Conservation (phyloP, 1,140 invertebrate species). For the Callitettix versicolor region DNA sequence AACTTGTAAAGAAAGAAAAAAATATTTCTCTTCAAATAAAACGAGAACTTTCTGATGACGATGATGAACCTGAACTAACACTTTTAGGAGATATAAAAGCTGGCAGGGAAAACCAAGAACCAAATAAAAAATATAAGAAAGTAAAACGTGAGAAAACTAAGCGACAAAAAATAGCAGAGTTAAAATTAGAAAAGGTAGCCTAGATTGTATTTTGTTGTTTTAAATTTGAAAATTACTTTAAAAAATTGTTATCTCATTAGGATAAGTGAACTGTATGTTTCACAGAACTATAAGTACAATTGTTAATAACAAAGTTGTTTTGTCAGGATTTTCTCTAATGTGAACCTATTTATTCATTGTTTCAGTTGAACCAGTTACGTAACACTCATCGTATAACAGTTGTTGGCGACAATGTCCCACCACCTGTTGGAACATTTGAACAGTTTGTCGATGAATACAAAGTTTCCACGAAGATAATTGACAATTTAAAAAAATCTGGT, state of each 20-base stretch:
- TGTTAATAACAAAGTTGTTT: not conserved
- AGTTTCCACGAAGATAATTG: constrained; percentile 47
- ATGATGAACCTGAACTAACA: constrained; percentile 3
- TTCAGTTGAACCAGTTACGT: constrained; percentile 58
- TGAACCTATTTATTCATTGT: too few species aligned
- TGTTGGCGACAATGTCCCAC: constrained; percentile 61
- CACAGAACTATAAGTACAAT: too few species aligned
- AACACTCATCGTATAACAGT: constrained; percentile 67
- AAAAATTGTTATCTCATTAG: not conserved
- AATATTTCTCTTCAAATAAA: not conserved
- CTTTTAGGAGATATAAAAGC: constrained; percentile 1
- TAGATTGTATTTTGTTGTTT: not conserved
- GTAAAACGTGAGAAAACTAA: not conserved
- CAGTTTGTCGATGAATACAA: constrained; percentile 45
- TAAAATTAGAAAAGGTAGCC: not conserved
- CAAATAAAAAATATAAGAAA: not conserved
- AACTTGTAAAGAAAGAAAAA: not conserved
- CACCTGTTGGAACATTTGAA: constrained; percentile 61
- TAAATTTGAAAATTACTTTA: not conserved
- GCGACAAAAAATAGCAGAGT: not conserved
- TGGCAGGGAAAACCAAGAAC: not conserved
- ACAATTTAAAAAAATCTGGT: constrained; percentile 61
- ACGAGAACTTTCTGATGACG: not conserved
- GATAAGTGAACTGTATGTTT: not conserved
- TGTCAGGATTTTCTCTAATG: constrained; percentile 17